Conservation (phyloP, 2,797 vertebrate genomes). For the Dendrocincla fuliginosa region DNA sequence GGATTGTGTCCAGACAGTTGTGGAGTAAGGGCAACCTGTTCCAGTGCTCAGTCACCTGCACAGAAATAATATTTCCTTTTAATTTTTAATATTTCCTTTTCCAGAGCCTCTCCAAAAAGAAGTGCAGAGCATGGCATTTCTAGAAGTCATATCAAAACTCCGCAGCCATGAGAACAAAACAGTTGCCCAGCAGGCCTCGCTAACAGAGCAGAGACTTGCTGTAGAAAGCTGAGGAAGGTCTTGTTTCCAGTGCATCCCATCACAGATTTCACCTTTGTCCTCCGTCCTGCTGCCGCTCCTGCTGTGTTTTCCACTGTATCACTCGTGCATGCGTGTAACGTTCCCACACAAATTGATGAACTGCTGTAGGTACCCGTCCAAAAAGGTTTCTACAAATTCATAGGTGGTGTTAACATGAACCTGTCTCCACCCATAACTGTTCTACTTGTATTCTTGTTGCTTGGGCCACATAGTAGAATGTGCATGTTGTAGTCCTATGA, state of each 20-base stretch:
- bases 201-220: slow-evolving; percentile 96
- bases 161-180: slow-evolving; percentile 97
- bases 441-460: slow-evolving; percentile 85
- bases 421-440: slow-evolving; percentile 77
- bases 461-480: slow-evolving; percentile 85
- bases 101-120: slow-evolving; percentile 93
- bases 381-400: slow-evolving; percentile 87
- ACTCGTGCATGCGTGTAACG: slow-evolving; percentile 81
- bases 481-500: slow-evolving; percentile 93
- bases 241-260: slow-evolving; percentile 48
- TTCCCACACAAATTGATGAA: slow-evolving; percentile 74
- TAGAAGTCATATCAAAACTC: slow-evolving; percentile 92
- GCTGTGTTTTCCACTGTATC: slow-evolving; percentile 73
- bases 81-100: slow-evolving; percentile 19
- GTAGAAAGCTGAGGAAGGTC: slow-evolving; percentile 91
- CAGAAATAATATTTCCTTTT: neutral
- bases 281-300: slow-evolving; percentile 75
- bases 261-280: slow-evolving; percentile 72
- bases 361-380: slow-evolving; percentile 82
- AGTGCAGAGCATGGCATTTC: slow-evolving; percentile 91
- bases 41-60: neutral
- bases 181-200: slow-evolving; percentile 95
- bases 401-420: slow-evolving; percentile 86
- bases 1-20: neutral
- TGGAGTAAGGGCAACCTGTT: neutral